These are phyloP conservation scores for Conus canariensis DNA, from an alignment of 2,888 invertebrate species.

Conservation along the genomic window DNA sequence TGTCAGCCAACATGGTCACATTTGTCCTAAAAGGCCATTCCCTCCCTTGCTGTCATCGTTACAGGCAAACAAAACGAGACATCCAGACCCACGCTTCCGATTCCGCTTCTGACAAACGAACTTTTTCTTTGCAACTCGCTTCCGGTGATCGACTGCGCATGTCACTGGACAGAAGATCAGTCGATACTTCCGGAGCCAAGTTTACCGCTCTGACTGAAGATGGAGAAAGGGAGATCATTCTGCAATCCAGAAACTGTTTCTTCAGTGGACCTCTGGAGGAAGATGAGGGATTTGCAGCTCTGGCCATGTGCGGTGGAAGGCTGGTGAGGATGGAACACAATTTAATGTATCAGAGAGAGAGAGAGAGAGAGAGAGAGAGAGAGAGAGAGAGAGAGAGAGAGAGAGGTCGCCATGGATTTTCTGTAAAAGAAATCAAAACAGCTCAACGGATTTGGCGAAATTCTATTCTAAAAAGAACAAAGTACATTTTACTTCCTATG, in stretches of 20 bases:
- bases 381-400: too few relatives aligned
- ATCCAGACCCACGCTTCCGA: background rate
- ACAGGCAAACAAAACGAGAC: slow-evolving; percentile 32
- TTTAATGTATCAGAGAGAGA: too few relatives aligned
- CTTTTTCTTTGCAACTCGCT: slow-evolving; percentile 5
- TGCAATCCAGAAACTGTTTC: slow-evolving; percentile 12
- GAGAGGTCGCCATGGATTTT: too few relatives aligned
- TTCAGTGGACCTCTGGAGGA: slow-evolving; percentile 25
- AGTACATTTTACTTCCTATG: background rate
- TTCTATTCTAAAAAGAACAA: background rate
- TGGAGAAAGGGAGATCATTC: slow-evolving; percentile 23
- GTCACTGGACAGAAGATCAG: slow-evolving; percentile 28
- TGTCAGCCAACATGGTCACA: too few relatives aligned
- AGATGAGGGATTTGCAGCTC: background rate
- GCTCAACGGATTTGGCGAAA: too few relatives aligned
- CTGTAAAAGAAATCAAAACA: too few relatives aligned
- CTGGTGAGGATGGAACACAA: background rate
- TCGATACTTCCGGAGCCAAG: background rate
- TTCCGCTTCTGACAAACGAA: background rate
- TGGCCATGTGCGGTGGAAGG: slow-evolving; percentile 22
- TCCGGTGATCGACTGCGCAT: slow-evolving; percentile 33
- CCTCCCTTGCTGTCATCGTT: background rate
- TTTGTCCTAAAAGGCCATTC: too few relatives aligned
- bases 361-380: too few relatives aligned
- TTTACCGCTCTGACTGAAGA: background rate